Conservation (phyloP, 2,797 vertebrate species). For the Nyctibius grandis region DNA sequence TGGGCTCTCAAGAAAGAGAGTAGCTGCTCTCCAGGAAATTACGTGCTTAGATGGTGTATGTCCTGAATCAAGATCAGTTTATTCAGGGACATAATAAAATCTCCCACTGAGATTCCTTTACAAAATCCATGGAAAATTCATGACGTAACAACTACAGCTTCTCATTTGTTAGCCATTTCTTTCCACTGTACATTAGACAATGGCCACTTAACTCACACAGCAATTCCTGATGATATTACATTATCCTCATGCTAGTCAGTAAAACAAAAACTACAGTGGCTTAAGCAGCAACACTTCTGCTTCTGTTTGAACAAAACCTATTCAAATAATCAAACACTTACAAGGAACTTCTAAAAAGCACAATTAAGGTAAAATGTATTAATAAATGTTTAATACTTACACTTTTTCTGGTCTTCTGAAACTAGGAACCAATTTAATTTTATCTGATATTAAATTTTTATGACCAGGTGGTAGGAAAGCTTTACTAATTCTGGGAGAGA, state of each 20-base stretch:
- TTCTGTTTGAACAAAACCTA: slow-evolving; percentile 28
- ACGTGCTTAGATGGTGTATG: background rate
- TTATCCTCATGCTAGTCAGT: background rate
- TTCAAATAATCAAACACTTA: slow-evolving; percentile 44
- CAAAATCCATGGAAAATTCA: slow-evolving; percentile 58
- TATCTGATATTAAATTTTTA: slow-evolving; percentile 54
- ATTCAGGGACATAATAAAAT: slow-evolving; percentile 46
- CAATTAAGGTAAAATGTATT: slow-evolving; percentile 43
- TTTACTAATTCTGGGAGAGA: slow-evolving; percentile 35
- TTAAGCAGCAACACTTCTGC: background rate
- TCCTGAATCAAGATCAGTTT: slow-evolving; percentile 45
- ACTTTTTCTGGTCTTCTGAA: slow-evolving; percentile 44
- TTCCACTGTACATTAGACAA: slow-evolving; percentile 42
- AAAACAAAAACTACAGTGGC: slow-evolving; percentile 21
- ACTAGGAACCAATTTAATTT: slow-evolving; percentile 40
- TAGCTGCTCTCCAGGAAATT: slow-evolving; percentile 41
- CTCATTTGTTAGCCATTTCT: slow-evolving; percentile 39
- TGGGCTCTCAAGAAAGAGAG: slow-evolving; percentile 9
- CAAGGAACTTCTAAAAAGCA: slow-evolving; percentile 31
- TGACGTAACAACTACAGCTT: slow-evolving; percentile 27
- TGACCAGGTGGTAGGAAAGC: slow-evolving; percentile 35
- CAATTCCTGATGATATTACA: slow-evolving; percentile 12
- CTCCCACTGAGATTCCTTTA: slow-evolving; percentile 42
- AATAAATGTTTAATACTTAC: slow-evolving; percentile 60
- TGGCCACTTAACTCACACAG: slow-evolving; percentile 30